Base-by-base conservation (phyloP, 1,140 invertebrate species). In the Megathymus violae region DNA sequence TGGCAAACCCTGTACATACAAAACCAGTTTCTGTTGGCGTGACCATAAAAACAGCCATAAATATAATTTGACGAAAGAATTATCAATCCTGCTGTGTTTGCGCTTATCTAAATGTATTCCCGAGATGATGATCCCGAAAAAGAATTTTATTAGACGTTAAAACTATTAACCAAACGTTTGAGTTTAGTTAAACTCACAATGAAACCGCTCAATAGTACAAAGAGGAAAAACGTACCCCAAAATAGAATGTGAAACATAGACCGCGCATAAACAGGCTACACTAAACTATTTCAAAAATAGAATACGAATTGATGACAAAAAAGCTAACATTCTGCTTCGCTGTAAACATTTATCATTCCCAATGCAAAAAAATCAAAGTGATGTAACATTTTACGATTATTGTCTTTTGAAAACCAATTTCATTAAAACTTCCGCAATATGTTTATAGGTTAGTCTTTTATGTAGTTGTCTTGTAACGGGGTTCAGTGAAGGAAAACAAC, bases 241-340 rank as follows among this genome's bases (percentile, higher is more conserved):
- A 44, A 56, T 44, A 34, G 40, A 31, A 15, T n/a, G 44, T 3
- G 25, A 56, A 58, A 46, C 25, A 31, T 17, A 58, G 25, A 36
- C 25, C 22, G 54, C 44, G 36, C 25, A 58, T 17, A 58, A 15
- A 36, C 14, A 15, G 52, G 25, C 46, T 13, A 48, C 41, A 56
- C 40, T 34, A 16, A 58, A 58, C 27, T 31, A 58, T 13, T 17
- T 27, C 44, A 27, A 46, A 46, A 34, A 58, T 58, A 58, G 54
- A 1, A 34, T 46, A 58, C 25, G 41, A 56, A 56, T 34, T 46
- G 54, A 46, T 44, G 54, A 58, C 41, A 58, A 58, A 58, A 58
- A 52, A 52, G 15, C 40, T 25, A 15, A 46, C 41, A 58, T 36
- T 58, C 54, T 27, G 13, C 6, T 38, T 25, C 43, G 16, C 54